Evolutionary conservation across 1,140 invertebrate genomes (phyloP), one percentile per base, ranked within the genome.

Genomic region (Mya arenaria): DNA sequence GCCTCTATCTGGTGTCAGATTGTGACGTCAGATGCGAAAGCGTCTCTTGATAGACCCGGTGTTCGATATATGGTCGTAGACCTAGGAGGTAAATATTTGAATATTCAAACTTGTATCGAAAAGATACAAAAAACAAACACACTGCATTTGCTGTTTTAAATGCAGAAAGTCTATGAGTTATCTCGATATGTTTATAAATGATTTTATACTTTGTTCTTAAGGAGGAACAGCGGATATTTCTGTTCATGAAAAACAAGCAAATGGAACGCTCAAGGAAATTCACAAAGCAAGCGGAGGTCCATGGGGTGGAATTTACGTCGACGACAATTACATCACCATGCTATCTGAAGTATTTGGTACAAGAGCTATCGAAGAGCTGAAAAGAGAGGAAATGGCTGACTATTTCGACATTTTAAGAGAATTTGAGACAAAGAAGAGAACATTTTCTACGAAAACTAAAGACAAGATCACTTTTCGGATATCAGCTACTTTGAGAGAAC

Each of bases 141-240:
- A n/a, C n/a, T n/a, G n/a, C n/a, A n/a, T n/a, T n/a, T n/a, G n/a
- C n/a, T n/a, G n/a, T n/a, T n/a, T n/a, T n/a, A n/a, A n/a, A n/a
- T n/a, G n/a, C n/a, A n/a, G n/a, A n/a, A n/a, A n/a, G n/a, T n/a
- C n/a, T n/a, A n/a, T n/a, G n/a, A n/a, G n/a, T n/a, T n/a, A n/a
- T n/a, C n/a, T n/a, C n/a, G n/a, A n/a, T n/a, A n/a, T n/a, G n/a
- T n/a, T n/a, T n/a, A n/a, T n/a, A n/a, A n/a, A n/a, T n/a, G n/a
- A n/a, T n/a, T n/a, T n/a, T n/a, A n/a, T n/a, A n/a, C n/a, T n/a
- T n/a, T n/a, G n/a, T n/a, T n/a, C n/a, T n/a, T n/a, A n/a, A 84
- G 83, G 83, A 32, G 83, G 83, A 6, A 84, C 83, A n/a, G 77
- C 73, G 2, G 83, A 84, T 25, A 71, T 81, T 1, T 75, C 83